Base-by-base conservation (phyloP, 2,113 vertebrate genomes). In the Scortum barcoo region DNA sequence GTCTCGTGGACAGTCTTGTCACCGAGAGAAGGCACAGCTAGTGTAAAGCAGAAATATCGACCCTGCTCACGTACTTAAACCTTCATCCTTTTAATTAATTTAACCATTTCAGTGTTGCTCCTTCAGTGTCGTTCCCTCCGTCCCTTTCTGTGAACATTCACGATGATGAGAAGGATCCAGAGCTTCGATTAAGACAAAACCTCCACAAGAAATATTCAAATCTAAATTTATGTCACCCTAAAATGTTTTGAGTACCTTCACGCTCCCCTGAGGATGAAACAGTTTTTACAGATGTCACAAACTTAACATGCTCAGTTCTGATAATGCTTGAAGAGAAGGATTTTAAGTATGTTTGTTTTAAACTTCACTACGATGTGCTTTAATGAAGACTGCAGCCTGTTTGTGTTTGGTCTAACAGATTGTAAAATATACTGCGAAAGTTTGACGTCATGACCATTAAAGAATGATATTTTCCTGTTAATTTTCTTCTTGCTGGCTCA, bases 11-110 rank as follows among this genome's bases (percentile, higher is more conserved):
- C 70, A 48, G 24, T 70, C 38, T 38, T 20, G 28, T 77, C 57
- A 9, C 24, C 9, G 30, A 72, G 17, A 63, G 33, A 89, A 91
- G 90, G 90, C 90, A 88, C 87, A 26, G 46, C 70, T 20, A 72
- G 72, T 70, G 40, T 70, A 44, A 71, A 68, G 72, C 56, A 77
- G 48, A 78, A 68, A 56, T 17, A 61, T 19, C 0, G 19, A 69
- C 76, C 40, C 61, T n/a, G 40, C 51, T 33, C 10, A 3, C 8
- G 26, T 17, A 48, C 44, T 28, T 22, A 26, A 4, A 51, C 76
- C 12, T 57, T 10, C 7, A 50, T 30, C 24, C 11, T 58, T 3
- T 6, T n/a, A 16, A 20, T 14, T 1, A 7, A 13, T 30, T 17
- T 9, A 44, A 65, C 40, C 17, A 42, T 26, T 26, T 63, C 14